Evolutionary conservation across 2,113 vertebrate genomes (phyloP), one percentile per base, ranked within the genome.

Genomic region (Alligator sinensis): DNA sequence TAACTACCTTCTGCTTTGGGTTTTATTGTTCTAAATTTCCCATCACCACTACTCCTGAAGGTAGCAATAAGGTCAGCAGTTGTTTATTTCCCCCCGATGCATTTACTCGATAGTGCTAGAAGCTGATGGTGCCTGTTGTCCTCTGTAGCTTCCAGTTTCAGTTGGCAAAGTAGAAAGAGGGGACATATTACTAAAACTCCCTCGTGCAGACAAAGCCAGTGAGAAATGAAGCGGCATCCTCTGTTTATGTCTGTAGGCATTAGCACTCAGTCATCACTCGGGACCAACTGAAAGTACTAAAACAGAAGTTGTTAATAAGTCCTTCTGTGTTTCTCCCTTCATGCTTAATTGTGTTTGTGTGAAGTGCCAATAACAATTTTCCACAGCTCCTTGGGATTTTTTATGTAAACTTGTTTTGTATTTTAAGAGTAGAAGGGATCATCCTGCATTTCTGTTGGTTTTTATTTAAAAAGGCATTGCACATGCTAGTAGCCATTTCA

Each of bases 281-380:
- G 57, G 86, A 62, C 8, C 77, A 93, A 66, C n/a, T 87, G 34
- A 74, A 87, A 19, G 22, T 63, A 82, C 60, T 94, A 62, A 92
- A 80, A 3, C 55, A 57, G 34, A 93, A 82, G 28, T n/a, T 3
- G 0, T 77, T 86, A 54, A 22, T 62, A 28, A 38, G 66, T 70
- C 5, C 21, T 59, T 34, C 87, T 68, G 27, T 28, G 3, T 86
- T 90, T 96, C 80, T 1, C 38, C 30, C 30, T 55, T 86, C 11
- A 1, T 89, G 58, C 61, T 90, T 93, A 93, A 87, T 90, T 94
- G 34, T 92, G 14, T 95, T 94, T 94, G 57, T 80, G 95, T 95
- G 89, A 93, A 84, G 91, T 82, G 70, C 78, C 76, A 66, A 27
- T 91, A 90, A 87, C 18, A 57, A 6, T 88, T 95, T 96, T 88